phyloP scores from a whole-genome alignment of 1,140 invertebrate genomes.

The Macrotrachela quadricornifera region DNA sequence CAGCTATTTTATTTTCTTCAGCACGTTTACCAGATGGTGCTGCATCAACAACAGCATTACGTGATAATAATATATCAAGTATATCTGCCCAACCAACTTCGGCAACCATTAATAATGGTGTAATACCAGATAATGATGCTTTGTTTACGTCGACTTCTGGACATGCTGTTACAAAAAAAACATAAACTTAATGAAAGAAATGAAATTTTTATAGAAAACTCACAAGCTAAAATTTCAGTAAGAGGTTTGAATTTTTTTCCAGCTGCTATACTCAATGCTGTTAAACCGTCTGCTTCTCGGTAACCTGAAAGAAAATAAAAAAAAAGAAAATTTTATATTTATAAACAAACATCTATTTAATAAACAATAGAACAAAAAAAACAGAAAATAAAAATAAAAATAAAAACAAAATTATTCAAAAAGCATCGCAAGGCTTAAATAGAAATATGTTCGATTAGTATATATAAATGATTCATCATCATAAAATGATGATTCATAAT shows the following conservation, averaged over 20 bases:
- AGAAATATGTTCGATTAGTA: no score
- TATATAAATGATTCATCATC: no score
- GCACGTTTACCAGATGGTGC: constrained; percentile 3
- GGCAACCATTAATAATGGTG: constrained; percentile 8
- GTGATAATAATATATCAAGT: constrained; percentile 2
- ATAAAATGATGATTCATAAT: no score
- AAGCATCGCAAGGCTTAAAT: no score
- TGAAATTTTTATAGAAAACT: no score
- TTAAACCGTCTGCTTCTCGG: constrained; percentile 5
- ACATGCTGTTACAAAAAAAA: background rate
- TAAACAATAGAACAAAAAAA: no score
- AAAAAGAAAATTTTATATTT: no score
- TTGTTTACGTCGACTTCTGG: constrained; percentile 9
- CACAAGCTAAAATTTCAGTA: constrained; percentile 1
- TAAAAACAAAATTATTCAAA: no score
- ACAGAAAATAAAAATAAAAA: no score
- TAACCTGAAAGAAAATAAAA: no score
- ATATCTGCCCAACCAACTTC: constrained; percentile 9
- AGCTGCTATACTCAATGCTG: constrained; percentile 7
- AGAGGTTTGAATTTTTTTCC: constrained; percentile 8
- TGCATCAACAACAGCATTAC: constrained; percentile 5
- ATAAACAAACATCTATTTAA: no score
- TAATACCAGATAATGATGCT: constrained; percentile 6
- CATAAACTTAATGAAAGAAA: no score
- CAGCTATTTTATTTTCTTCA: constrained; percentile 9